These are phyloP conservation scores for Acronicta aceris DNA, from an alignment of 2,888 invertebrate genomes.

Conservation along the genomic window DNA sequence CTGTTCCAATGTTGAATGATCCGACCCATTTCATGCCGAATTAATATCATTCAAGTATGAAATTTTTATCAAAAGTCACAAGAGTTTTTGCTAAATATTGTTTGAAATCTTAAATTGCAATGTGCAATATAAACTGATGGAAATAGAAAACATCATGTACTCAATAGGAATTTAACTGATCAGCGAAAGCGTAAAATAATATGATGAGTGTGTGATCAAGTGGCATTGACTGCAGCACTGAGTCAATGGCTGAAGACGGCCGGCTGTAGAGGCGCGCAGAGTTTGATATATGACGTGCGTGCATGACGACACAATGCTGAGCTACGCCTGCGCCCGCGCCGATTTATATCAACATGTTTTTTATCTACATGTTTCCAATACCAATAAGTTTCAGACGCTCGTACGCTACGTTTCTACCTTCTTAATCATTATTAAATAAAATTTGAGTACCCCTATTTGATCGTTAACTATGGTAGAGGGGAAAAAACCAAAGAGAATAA, in stretches of 20 bases:
- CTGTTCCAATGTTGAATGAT: constrained; percentile 6
- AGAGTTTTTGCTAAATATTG: constrained; percentile 10
- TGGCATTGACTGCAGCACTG: constrained; percentile 57
- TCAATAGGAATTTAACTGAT: constrained; percentile 14
- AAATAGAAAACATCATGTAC: constrained; percentile 5
- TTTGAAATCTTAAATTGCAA: constrained; percentile 2
- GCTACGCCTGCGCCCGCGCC: constrained; percentile 40
- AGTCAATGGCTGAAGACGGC: constrained; percentile 59
- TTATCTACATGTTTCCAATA: constrained; percentile 24
- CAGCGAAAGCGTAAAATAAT: constrained; percentile 42
- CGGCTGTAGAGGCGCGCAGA: constrained; percentile 43
- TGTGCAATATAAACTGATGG: neutral
- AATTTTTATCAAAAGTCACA: constrained; percentile 25
- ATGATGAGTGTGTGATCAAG: constrained; percentile 32
- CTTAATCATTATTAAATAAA: too few species aligned
- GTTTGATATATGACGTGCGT: constrained; percentile 55
- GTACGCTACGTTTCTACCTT: constrained; percentile 1
- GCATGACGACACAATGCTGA: constrained; percentile 50
- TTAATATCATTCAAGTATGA: constrained; percentile 21
- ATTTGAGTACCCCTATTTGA: constrained; percentile 15
- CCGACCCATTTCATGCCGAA: constrained; percentile 36
- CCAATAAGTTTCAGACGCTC: constrained; percentile 12
- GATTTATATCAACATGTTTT: constrained; percentile 35
- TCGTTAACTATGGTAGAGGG: constrained; percentile 18
- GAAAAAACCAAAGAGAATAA: constrained; percentile 6